Conservation (phyloP, 2,888 invertebrate genomes). For the Thymelicus acteon region DNA sequence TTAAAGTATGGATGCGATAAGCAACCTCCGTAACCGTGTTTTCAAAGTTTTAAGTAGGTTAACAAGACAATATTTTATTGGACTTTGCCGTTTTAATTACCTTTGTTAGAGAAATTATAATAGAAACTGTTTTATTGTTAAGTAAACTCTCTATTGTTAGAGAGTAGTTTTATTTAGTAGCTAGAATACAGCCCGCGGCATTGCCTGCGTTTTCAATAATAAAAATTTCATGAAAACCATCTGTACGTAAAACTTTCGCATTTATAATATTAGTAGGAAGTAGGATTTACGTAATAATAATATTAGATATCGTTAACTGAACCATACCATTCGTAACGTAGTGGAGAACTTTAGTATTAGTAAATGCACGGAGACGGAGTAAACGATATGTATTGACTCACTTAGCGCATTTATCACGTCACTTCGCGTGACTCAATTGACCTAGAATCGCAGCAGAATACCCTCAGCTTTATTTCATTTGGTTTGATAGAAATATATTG, state of each 20-base stretch:
- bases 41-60: constrained; percentile 18
- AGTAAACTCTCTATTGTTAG: too few relatives aligned
- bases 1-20: constrained; percentile 34
- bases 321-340: neutral
- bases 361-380: neutral
- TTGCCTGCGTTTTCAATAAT: too few relatives aligned
- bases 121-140: neutral
- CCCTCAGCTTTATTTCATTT: too few relatives aligned
- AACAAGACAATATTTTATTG: neutral
- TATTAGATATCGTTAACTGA: too few relatives aligned
- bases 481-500: too few relatives aligned
- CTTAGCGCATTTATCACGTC: neutral
- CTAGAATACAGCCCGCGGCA: too few relatives aligned
- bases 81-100: neutral
- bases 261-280: too few relatives aligned
- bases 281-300: too few relatives aligned
- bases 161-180: neutral
- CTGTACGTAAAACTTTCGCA: too few relatives aligned
- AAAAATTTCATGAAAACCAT: too few relatives aligned
- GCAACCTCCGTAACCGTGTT: constrained; percentile 25
- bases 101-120: neutral
- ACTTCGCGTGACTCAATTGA: constrained; percentile 16
- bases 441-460: constrained; percentile 3
- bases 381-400: neutral
- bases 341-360: neutral